Evolutionary conservation across 2,113 vertebrate genomes (phyloP).

Genomic region (Morphnarchus princeps): DNA sequence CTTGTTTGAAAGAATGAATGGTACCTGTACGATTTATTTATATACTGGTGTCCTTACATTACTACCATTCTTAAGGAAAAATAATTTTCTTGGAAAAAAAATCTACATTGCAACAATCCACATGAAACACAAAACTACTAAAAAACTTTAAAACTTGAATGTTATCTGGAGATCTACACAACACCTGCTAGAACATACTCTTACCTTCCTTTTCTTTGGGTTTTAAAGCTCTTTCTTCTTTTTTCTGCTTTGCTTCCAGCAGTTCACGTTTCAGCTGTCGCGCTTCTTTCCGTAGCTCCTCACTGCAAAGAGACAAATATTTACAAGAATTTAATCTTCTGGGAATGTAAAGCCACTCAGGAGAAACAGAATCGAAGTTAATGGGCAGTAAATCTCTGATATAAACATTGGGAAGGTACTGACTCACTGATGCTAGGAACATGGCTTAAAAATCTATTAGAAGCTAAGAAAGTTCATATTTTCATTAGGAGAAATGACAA

Average conservation of each 20-base stretch:
- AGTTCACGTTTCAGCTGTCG: conserved; percentile 93
- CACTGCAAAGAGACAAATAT: conserved; percentile 76
- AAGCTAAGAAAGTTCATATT: not conserved
- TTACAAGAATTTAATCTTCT: conserved; percentile 11
- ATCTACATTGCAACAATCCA: not conserved
- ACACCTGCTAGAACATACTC: not conserved
- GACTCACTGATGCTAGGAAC: not conserved
- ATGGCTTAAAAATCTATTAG: not conserved
- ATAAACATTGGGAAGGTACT: conserved; percentile 1
- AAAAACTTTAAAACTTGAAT: not conserved
- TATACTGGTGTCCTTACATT: not conserved
- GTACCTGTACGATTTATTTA: not conserved
- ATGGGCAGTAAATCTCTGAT: conserved; percentile 4
- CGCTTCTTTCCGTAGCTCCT: conserved; percentile 90
- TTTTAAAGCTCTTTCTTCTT: conserved; percentile 74
- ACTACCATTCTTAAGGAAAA: not conserved
- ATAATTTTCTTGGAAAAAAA: not conserved
- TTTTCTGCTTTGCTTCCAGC: conserved; percentile 90
- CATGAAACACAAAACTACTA: not conserved
- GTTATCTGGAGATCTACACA: not conserved
- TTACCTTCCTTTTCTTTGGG: conserved; percentile 79
- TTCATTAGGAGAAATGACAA: not conserved
- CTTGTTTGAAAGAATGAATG: not conserved
- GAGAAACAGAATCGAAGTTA: conserved; percentile 27
- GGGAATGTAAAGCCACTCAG: not conserved